phyloP scores from a whole-genome alignment of 2,888 invertebrate species.

The Sarcophaga variegata region DNA sequence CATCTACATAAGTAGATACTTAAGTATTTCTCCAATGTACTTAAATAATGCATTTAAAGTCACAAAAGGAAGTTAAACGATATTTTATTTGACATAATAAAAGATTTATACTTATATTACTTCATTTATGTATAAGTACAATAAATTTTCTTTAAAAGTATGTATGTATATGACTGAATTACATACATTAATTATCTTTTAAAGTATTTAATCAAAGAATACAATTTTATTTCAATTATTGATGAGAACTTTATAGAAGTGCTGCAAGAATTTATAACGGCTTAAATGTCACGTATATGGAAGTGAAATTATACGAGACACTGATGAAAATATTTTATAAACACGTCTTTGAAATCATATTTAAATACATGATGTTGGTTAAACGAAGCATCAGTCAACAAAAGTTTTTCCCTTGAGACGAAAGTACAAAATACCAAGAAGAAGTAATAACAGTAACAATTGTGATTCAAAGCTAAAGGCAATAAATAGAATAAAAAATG shows the following conservation, averaged over 20 bases:
- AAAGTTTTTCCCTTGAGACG: conserved; percentile 74
- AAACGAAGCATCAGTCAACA: conserved; percentile 75
- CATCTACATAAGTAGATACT: too few species aligned
- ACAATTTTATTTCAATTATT: not conserved
- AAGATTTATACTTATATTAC: too few species aligned
- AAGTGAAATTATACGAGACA: conserved; percentile 49
- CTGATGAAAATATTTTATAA: conserved; percentile 29
- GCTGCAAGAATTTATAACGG: conserved; percentile 37
- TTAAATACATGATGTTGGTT: conserved; percentile 76
- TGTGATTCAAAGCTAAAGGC: conserved; percentile 34
- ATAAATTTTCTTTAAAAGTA: too few species aligned
- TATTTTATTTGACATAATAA: too few species aligned
- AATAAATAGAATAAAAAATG: conserved; percentile 70
- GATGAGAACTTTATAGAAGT: conserved; percentile 35
- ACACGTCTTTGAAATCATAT: conserved; percentile 73
- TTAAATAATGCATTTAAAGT: too few species aligned
- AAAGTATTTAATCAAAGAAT: not conserved
- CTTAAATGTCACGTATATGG: conserved; percentile 78
- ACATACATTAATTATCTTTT: too few species aligned
- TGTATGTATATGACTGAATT: too few species aligned
- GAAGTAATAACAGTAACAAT: conserved; percentile 42
- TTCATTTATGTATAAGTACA: too few species aligned
- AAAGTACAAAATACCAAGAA: conserved; percentile 61
- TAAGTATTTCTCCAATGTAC: too few species aligned
- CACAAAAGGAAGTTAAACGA: too few species aligned